Conservation (phyloP, 2,113 vertebrate genomes). For the Struthidea cinerea region DNA sequence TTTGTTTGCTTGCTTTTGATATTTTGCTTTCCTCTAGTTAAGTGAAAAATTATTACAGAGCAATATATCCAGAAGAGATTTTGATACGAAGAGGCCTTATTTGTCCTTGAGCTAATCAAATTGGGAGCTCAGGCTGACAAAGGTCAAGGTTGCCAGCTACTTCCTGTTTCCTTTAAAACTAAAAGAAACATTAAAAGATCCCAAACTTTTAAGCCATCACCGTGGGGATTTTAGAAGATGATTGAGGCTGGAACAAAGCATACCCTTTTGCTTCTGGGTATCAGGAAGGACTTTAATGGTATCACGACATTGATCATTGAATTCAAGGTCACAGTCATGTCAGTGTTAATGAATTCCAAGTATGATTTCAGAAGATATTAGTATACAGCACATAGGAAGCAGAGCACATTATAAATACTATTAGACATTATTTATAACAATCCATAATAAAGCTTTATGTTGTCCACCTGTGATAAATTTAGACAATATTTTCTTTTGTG, state of each 20-base stretch:
- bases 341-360: neutral
- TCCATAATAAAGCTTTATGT: neutral
- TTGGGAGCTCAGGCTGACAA: neutral
- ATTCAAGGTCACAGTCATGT: slow-evolving; percentile 31
- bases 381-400: neutral
- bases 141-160: slow-evolving; percentile 9
- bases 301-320: neutral
- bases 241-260: slow-evolving; percentile 29
- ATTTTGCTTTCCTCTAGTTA: slow-evolving; percentile 28
- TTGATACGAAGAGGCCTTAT: neutral
- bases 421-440: neutral
- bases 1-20: slow-evolving; percentile 34
- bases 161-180: slow-evolving; percentile 51
- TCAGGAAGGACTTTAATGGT: slow-evolving; percentile 31
- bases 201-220: slow-evolving; percentile 25
- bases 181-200: slow-evolving; percentile 38
- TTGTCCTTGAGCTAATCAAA: slow-evolving; percentile 12
- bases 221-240: slow-evolving; percentile 11
- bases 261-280: slow-evolving; percentile 48
- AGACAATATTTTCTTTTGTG: neutral
- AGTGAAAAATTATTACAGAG: slow-evolving; percentile 30
- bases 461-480: neutral
- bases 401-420: neutral
- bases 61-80: neutral
- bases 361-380: neutral